Evolutionary conservation across 2,797 vertebrate genomes (phyloP).

Genomic region (Ptychobarbus kaznakovi): DNA sequence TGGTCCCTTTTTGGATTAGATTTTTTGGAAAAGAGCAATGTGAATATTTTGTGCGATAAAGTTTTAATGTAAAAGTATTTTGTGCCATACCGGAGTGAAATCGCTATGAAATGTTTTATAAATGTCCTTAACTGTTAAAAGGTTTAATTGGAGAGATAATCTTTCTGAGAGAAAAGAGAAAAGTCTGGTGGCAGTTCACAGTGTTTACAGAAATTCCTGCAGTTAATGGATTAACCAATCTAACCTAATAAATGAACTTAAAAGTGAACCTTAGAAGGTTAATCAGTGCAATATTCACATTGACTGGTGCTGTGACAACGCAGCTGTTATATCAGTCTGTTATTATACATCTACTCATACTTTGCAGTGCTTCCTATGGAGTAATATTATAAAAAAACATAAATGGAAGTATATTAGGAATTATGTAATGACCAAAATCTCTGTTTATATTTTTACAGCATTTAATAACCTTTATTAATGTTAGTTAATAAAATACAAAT

Average conservation of each 20-base stretch:
- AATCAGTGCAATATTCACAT: not conserved
- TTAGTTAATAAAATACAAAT: too few species aligned
- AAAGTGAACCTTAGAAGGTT: not conserved
- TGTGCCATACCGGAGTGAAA: too few species aligned
- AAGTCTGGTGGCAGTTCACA: not conserved
- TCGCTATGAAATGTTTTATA: not conserved
- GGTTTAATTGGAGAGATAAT: not conserved
- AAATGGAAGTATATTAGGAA: too few species aligned
- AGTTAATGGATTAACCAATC: not conserved
- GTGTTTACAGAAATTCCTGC: not conserved
- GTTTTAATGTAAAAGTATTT: too few species aligned
- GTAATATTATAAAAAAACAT: not conserved
- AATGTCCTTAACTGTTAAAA: not conserved
- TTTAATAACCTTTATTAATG: not conserved
- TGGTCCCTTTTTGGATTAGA: not conserved
- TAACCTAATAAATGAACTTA: not conserved
- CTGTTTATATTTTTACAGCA: not conserved
- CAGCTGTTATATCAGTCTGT: not conserved
- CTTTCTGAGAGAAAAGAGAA: not conserved
- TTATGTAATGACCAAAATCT: too few species aligned
- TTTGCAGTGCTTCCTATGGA: not conserved
- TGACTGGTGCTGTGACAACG: not conserved
- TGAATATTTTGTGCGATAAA: not conserved
- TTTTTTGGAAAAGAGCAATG: not conserved
- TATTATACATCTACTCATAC: not conserved